These are phyloP conservation scores for Thrips palmi DNA, from an alignment of 1,140 invertebrate genomes.

Conservation along the genomic window DNA sequence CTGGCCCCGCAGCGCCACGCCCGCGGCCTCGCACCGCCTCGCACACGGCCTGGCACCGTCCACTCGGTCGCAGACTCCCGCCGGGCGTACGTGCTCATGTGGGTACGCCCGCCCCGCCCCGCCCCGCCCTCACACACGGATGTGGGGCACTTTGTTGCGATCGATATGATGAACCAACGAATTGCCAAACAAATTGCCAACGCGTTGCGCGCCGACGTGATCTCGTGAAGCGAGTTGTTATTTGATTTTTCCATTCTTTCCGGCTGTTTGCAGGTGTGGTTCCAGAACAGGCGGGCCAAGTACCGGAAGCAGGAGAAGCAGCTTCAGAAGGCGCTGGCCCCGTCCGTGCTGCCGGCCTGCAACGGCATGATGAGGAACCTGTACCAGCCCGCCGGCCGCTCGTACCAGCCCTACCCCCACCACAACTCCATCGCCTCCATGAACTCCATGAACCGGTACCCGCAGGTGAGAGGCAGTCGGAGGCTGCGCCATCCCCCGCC, in stretches of 20 bases:
- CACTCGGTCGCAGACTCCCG: too few relatives aligned
- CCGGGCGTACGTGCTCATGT: too few relatives aligned
- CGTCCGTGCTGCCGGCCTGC: constrained; percentile 76
- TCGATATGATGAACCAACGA: too few relatives aligned
- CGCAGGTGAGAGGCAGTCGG: constrained; percentile 54
- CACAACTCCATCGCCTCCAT: constrained; percentile 43
- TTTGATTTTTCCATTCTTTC: not conserved
- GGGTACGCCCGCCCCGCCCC: too few relatives aligned
- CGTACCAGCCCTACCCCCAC: constrained; percentile 85
- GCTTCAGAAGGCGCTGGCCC: constrained; percentile 81
- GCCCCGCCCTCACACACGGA: too few relatives aligned
- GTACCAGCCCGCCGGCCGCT: constrained; percentile 69
- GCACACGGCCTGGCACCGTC: too few relatives aligned
- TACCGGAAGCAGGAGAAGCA: constrained; percentile 97
- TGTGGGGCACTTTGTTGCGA: too few relatives aligned
- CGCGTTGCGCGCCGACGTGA: too few relatives aligned
- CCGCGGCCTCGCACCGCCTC: too few relatives aligned
- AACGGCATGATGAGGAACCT: constrained; percentile 97
- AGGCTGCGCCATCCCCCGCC: constrained; percentile 2
- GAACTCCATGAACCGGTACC: constrained; percentile 89
- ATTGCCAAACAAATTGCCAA: too few relatives aligned
- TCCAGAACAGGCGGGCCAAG: constrained; percentile 95
- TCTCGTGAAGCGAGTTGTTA: too few relatives aligned
- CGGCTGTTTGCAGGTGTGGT: constrained; percentile 75
- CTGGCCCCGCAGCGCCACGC: too few relatives aligned